Evolutionary conservation across 2,797 vertebrate genomes (phyloP).

Genomic region (Galago senegalensis): DNA sequence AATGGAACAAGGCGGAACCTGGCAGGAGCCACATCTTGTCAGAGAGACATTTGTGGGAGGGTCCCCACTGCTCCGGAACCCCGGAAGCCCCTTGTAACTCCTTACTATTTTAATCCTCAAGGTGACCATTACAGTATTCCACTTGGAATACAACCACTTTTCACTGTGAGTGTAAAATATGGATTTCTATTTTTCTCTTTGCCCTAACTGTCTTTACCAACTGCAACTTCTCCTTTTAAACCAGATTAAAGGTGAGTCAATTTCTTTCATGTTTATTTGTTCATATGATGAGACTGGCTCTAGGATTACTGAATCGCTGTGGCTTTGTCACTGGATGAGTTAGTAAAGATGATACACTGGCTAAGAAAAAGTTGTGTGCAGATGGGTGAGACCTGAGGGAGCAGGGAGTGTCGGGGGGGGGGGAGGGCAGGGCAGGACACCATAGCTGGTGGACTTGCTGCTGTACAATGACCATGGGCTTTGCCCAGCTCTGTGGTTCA

Average conservation of each 20-base stretch:
- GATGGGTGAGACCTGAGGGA: background rate
- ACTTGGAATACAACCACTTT: background rate
- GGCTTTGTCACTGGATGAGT: background rate
- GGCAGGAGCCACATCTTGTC: conserved; percentile 66
- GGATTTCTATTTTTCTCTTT: background rate
- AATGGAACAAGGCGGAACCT: conserved; percentile 99
- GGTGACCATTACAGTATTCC: background rate
- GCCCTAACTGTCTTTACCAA: background rate
- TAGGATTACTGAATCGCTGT: background rate
- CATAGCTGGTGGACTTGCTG: background rate
- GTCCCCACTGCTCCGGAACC: background rate
- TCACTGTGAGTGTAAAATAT: background rate
- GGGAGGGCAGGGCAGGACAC: background rate
- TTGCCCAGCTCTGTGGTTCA: background rate
- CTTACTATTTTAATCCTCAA: background rate
- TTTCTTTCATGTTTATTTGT: background rate
- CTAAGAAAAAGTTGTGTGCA: background rate
- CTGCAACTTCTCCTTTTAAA: background rate
- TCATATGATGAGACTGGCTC: background rate
- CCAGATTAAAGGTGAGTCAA: background rate
- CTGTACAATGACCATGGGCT: background rate
- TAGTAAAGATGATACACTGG: background rate
- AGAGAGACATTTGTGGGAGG: background rate
- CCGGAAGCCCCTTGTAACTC: background rate
- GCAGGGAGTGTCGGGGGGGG: background rate